Base-by-base conservation (phyloP, 2,888 invertebrate genomes). In the Polylopha cassiicola region DNA sequence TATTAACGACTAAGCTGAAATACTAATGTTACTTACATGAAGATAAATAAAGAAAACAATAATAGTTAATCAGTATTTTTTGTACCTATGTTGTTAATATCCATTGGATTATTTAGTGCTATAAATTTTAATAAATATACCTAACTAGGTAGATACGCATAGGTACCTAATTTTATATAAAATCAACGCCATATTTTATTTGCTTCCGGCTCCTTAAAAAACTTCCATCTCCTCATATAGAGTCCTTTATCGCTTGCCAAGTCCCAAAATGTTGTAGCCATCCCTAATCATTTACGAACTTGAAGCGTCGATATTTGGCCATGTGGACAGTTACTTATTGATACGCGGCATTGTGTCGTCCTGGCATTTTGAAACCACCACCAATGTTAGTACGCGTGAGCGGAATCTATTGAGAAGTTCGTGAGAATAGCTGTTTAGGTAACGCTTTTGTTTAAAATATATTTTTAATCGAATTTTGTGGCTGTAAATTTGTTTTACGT, bases 321-420 rank as follows among this genome's bases (percentile, higher is more conserved):
- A 61, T 62, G 53, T 58, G 67, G 70, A 80, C 82, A 75, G 82
- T 82, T 82, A 82, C 60, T 78, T 78, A 76, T 73, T 63, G 73
- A 81, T 79, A 79, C 73, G n/a, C n/a, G 77, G 76, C 72, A 78
- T 74, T 78, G 78, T 65, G 65, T 71, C 61, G 66, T 65, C 65
- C 62, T 70, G 73, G 73, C 75, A 76, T 74, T 73, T 70, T n/a
- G 56, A 55, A 64, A 66, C 55, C 60, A 58, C 50, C 58, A 51
- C 58, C 54, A 42, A 36, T 30, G 3, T 18, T 18, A 8, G 15
- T 16, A 61, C 56, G 61, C 82, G 82, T 82, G 82, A 55, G 34
- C 52, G 28, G 82, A 77, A 82, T 81, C 54, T 55, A 59, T 64
- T 59, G 54, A 54, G 51, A 34, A 48, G 50, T 51, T 71, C 80